Evolutionary conservation across 1,140 invertebrate species (phyloP).

Genomic region (Oryctes rhinoceros): DNA sequence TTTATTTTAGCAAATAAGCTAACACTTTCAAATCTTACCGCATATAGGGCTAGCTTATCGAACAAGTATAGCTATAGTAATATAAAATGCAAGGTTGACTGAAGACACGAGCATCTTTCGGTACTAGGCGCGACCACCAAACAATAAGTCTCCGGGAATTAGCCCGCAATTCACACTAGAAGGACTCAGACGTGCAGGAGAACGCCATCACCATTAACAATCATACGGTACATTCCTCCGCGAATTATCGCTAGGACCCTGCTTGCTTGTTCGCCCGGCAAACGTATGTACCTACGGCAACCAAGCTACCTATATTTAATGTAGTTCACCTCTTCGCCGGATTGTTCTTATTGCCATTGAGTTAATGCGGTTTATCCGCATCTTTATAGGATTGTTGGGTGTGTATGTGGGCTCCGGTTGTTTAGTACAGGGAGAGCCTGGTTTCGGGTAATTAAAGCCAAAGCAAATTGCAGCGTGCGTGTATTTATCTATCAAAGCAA

Average conservation of each 20-base stretch:
- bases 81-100: slow-evolving; percentile 54
- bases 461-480: neutral
- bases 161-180: slow-evolving; percentile 53
- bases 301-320: neutral
- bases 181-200: slow-evolving; percentile 39
- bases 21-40: no score
- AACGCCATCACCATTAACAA: slow-evolving; percentile 40
- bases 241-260: slow-evolving; percentile 25
- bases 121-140: slow-evolving; percentile 47
- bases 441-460: slow-evolving; percentile 21
- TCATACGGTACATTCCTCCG: slow-evolving; percentile 40
- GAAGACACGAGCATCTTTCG: slow-evolving; percentile 51
- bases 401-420: neutral
- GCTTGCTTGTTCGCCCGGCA: neutral
- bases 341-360: neutral
- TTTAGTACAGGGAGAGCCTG: neutral
- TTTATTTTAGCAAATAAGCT: no score
- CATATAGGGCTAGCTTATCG: slow-evolving; percentile 51
- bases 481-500: neutral
- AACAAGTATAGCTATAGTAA: slow-evolving; percentile 47
- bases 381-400: neutral
- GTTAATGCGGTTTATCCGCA: neutral
- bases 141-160: slow-evolving; percentile 56
- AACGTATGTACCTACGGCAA: neutral
- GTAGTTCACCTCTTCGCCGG: neutral